A percentile compares a stretch with the other conserved stretches of the same genome.
Evolutionary conservation across 2,113 vertebrate genomes (phyloP).

Genomic region (Corythaixoides concolor): DNA sequence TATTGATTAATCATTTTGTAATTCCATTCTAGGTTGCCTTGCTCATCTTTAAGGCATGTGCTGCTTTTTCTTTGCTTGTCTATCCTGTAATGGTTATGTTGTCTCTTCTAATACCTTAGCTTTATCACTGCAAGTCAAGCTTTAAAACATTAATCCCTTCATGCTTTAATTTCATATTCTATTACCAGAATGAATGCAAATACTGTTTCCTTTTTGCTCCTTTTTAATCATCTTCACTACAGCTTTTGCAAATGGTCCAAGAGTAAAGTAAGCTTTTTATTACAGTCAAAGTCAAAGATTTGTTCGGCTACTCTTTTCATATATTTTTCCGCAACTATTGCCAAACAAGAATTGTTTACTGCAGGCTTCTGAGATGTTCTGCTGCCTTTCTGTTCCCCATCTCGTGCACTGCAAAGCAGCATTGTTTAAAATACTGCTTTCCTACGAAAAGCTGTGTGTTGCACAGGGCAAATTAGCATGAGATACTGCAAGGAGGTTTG

Average conservation of each 20-base stretch:
- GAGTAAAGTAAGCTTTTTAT: conserved; percentile 69
- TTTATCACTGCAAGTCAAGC: conserved; percentile 82
- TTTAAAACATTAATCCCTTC: conserved; percentile 83
- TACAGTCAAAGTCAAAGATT: conserved; percentile 56
- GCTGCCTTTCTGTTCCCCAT: conserved; percentile 1
- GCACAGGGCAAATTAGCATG: conserved; percentile 3
- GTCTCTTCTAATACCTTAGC: conserved; percentile 80
- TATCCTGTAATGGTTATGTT: conserved; percentile 79
- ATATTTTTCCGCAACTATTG: conserved; percentile 39
- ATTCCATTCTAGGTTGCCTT: conserved; percentile 84
- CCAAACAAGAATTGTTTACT: conserved; percentile 41
- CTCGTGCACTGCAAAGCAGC: neutral
- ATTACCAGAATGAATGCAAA: conserved; percentile 81
- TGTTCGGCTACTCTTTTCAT: conserved; percentile 31
- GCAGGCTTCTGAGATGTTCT: conserved; percentile 22
- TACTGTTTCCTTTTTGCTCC: conserved; percentile 70
- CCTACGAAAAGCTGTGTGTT: neutral
- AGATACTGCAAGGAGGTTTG: neutral
- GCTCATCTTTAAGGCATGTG: conserved; percentile 83
- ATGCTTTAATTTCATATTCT: conserved; percentile 85
- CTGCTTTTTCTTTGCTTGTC: conserved; percentile 81
- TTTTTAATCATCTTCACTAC: conserved; percentile 76
- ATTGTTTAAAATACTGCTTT: neutral
- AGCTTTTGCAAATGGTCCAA: conserved; percentile 71
- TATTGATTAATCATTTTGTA: conserved; percentile 92